Conservation (phyloP, 2,113 vertebrate genomes). For the Vidua chalybeata region DNA sequence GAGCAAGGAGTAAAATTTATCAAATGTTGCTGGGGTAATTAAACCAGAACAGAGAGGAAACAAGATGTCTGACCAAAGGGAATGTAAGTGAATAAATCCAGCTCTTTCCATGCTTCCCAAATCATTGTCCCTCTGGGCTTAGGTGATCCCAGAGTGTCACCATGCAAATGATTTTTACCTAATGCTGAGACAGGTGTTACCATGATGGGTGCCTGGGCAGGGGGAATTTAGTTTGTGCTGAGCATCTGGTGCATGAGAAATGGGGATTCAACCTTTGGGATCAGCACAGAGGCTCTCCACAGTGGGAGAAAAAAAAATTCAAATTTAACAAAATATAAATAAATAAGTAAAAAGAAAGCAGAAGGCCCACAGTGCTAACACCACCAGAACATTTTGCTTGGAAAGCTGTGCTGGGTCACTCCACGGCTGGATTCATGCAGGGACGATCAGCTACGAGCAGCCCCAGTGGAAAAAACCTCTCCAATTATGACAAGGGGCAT, state of each 20-base stretch:
- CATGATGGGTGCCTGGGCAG: neutral
- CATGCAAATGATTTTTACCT: neutral
- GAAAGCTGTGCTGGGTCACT: neutral
- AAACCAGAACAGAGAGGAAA: neutral
- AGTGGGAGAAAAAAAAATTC: rapidly evolving
- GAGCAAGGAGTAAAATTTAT: neutral
- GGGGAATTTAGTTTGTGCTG: neutral
- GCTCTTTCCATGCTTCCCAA: neutral
- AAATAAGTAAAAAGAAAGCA: neutral
- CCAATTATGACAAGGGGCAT: neutral
- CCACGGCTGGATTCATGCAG: neutral
- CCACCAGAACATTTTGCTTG: neutral
- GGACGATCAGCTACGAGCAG: neutral
- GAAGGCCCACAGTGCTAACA: neutral
- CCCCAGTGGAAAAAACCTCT: neutral
- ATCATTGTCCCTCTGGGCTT: neutral
- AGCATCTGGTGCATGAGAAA: neutral
- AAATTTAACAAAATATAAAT: rapidly evolving
- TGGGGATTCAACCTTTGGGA: neutral
- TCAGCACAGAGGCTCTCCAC: neutral
- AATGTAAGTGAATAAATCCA: neutral
- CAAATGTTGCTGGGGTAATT: neutral
- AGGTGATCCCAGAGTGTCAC: neutral
- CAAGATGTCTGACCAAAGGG: neutral
- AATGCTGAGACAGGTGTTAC: neutral